Base-by-base conservation (phyloP, 2,797 vertebrate species). In the Hydrolagus colliei region DNA sequence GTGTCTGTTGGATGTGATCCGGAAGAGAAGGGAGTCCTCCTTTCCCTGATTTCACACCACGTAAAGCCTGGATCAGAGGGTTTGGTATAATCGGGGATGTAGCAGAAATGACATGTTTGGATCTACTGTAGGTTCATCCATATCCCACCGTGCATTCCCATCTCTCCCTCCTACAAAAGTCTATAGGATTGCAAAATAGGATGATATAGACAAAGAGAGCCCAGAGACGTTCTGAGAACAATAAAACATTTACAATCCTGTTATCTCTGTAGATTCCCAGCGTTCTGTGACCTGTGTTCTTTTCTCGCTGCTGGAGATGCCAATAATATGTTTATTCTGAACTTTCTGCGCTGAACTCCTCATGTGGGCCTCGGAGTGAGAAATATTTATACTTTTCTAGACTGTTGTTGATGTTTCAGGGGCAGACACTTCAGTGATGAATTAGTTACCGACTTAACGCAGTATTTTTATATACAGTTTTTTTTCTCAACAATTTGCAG, bases 321-420 rank as follows among this genome's bases (percentile, higher is more conserved):
- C 79, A 82, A 9, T 14, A 6, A 41, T 32, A 14, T 82, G 65
- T 82, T 82, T 82, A 41, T 13, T 68, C 20, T 59, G 41, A 76
- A 35, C 74, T 41, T 41, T 82, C 20, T 41, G 9, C 68, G 65
- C 27, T 41, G 10, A 41, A 68, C 27, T 41, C 32, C 63, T 68
- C 27, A 68, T 68, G 32, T 82, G 79, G 27, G 79, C 32, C 79
- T 35, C 32, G 6, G 14, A 2, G 41, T 9, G 22, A 82, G 20
- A 79, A 82, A 82, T 82, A 82, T 82, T 82, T 20, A 68, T 18
- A 68, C 41, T 1, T 82, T 68, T 16, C 14, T 41, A 18, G 14
- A 68, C 79, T 1, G 4, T 68, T 82, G 79, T 82, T 82, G 65
- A 68, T 82, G 62, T 68, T 68, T 18, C 79, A 68, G 32, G 63